Base-by-base conservation (phyloP, 2,888 invertebrate species). In the Scaptomyza cyrtandrae region DNA sequence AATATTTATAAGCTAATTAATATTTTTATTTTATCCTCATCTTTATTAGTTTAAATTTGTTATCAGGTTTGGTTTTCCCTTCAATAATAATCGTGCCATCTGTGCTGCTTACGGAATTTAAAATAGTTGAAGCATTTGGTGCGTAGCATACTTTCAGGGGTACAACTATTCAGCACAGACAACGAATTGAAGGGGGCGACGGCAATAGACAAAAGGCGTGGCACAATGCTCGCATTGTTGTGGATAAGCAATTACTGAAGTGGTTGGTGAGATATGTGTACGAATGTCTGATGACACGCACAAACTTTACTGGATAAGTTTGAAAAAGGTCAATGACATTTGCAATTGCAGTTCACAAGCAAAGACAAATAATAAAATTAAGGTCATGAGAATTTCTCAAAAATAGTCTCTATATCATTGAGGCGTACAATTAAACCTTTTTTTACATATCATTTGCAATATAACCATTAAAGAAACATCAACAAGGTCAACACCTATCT, bases 71-170 rank as follows among this genome's bases (percentile, higher is more conserved):
- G 3, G 3, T 24, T 24, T 24, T 24, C 3, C 24, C 24, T 24
- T 24, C 3, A 24, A 24, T 24, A 24, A 24, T 24, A 24, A 14
- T 63, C 59, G 50, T 64, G 50, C 48, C 44, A 54, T 46, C 29
- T 19, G 27, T 27, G 44, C 19, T 37, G 46, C 56, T 11, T 58
- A 19, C 41, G 65, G 64, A 56, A 76, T 73, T 74, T 74, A 56
- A 71, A 80, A 80, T 66, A 72, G 70, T 53, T 48, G 16, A 66
- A 60, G 70, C 56, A 68, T 76, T 68, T 67, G 50, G 49, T 73
- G 80, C 65, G 70, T 71, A 52, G 61, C 80, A 86, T 79, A 46
- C 71, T 62, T 68, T 44, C 19, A 39, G 57, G 35, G 27, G 43
- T 53, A 49, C 45, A 62, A 62, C 65, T 54, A 68, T 69, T 52